phyloP scores from a whole-genome alignment of 35 echinoderm and acorn worm genomes.

The Strongylocentrotus purpuratus region DNA sequence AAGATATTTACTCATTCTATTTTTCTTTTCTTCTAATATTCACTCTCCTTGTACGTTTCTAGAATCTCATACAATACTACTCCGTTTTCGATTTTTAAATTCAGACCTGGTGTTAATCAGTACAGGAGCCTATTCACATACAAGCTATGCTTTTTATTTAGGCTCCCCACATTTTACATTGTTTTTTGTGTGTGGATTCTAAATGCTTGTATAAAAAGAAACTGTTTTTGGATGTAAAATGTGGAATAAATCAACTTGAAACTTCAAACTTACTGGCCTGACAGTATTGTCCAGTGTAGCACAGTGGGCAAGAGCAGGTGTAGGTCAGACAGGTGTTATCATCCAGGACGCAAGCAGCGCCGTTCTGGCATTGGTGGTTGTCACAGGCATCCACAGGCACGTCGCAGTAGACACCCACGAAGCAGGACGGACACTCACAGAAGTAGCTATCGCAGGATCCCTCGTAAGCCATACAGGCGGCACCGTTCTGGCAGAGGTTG shows the following conservation, averaged over 20 bases:
- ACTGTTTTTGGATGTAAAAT: too few species aligned
- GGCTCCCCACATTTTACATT: too few species aligned
- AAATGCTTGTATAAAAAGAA: too few species aligned
- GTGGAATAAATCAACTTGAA: too few species aligned
- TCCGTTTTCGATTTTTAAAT: too few species aligned
- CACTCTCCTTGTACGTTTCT: too few species aligned
- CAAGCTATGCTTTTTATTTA: too few species aligned
- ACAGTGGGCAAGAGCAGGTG: conserved; percentile 78
- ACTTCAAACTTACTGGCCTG: conserved; percentile 83
- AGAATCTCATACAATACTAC: too few species aligned
- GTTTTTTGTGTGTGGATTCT: too few species aligned
- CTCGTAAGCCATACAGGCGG: conserved; percentile 44
- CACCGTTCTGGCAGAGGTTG: conserved; percentile 81
- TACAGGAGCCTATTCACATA: too few species aligned
- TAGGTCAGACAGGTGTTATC: conserved; percentile 57
- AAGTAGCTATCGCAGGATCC: conserved; percentile 50
- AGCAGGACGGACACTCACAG: conserved; percentile 57
- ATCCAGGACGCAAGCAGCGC: conserved; percentile 66
- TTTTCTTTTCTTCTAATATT: too few species aligned
- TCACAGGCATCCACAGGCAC: conserved; percentile 67
- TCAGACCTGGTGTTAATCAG: too few species aligned
- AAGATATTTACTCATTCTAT: conserved; percentile 75
- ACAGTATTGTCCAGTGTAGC: conserved; percentile 80
- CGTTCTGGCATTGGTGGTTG: conserved; percentile 90
- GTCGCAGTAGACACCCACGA: conserved; percentile 40